Evolutionary conservation across 1,140 invertebrate genomes (phyloP).

Genomic region (Yoshiicerus persimilis): DNA sequence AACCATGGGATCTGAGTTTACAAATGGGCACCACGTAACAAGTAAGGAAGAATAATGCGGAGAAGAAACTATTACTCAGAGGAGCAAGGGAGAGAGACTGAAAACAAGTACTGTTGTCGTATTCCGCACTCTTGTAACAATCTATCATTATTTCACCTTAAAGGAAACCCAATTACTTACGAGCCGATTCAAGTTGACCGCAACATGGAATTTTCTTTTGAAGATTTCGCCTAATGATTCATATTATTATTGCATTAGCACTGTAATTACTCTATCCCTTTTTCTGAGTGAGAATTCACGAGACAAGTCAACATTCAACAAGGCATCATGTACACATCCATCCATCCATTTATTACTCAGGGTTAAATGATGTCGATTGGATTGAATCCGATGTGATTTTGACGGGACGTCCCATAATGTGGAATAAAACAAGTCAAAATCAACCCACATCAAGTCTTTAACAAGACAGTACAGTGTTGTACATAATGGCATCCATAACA

Average conservation of each 20-base stretch:
- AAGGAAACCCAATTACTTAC: not conserved
- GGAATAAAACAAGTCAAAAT: not conserved
- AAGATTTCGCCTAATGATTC: not conserved
- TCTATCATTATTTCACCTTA: not conserved
- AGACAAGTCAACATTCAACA: not conserved
- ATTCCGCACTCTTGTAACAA: not conserved
- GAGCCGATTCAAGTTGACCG: not conserved
- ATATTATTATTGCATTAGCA: not conserved
- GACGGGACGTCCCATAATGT: not conserved
- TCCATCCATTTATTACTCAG: too few species aligned
- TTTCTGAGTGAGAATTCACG: not conserved
- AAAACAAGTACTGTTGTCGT: not conserved
- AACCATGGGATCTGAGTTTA: too few species aligned
- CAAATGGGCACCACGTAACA: not conserved
- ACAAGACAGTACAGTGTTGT: not conserved
- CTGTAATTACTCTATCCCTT: not conserved
- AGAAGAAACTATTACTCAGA: not conserved
- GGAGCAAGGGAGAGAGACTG: not conserved
- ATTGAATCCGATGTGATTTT: not conserved
- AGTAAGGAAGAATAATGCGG: not conserved
- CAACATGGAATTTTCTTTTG: not conserved
- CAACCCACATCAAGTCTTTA: not conserved
- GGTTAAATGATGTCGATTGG: not conserved
- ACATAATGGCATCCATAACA: not conserved
- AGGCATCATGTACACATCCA: not conserved